Evolutionary conservation across 2,888 invertebrate genomes (phyloP), one percentile per base, ranked within the genome.

Genomic region (Stenurella melanura): DNA sequence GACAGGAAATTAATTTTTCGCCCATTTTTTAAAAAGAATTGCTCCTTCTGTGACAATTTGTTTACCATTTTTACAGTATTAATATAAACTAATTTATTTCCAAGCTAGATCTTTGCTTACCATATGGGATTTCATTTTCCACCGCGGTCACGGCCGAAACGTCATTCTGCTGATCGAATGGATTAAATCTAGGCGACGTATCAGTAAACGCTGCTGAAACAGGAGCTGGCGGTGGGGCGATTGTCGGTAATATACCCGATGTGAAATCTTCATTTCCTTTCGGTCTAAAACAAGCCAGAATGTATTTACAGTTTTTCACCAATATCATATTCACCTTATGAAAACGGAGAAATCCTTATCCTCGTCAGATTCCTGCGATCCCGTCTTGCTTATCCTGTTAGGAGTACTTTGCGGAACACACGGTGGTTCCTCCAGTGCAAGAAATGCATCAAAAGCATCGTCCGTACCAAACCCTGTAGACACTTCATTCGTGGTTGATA

Each of bases 321-420:
- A 15, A 6, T 12, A 5, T 50, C 6, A 50, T 17, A 50, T 15
- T 87, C 88, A 93, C 94, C 93, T 93, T 80, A 96, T 96, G 79
- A 95, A 94, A 21, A 96, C 95, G 26, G 94, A 95, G 87, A 96
- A 96, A 75, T 95, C 94, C 81, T 93, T 95, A 71, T 93, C 94
- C 78, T 95, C 94, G 60, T 94, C 93, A 0, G 96, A 96, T 83
- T 96, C 96, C n/a, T 91, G 92, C 0, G 96, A 96, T 34, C 93
- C 93, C 70, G 91, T 90, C 81, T 92, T 90, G 68, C 91, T 91
- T 5, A 93, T 90, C 54, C 91, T 91, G 34, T 92, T 91, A 3
- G 95, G 94, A 0, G 93, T 93, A 81, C 93, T 92, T 76, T 94
- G 93, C 2, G 94, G 93, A 1, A 92, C 92, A 0, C 92, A 88